Evolutionary conservation across 2,113 vertebrate genomes (phyloP), one percentile per base, ranked within the genome.

Genomic region (Equus quagga): DNA sequence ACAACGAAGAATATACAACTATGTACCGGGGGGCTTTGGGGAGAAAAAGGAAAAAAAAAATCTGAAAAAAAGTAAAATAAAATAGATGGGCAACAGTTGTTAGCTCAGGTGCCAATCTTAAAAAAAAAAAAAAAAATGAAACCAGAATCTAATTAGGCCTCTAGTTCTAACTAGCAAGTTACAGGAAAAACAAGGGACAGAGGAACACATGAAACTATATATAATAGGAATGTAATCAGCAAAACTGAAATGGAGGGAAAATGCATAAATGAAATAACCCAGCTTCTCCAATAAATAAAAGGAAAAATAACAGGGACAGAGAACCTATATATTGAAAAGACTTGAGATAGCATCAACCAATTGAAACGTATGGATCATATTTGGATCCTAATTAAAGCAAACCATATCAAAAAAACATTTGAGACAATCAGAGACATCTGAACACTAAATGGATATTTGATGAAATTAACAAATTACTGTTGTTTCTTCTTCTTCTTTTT

Each of bases 261-360:
- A 79, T 33, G 70, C 80, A 75, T 65, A 80, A 73, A 46, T 76
- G 9, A 87, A 91, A 64, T 56, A 44, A 51, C 41, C 67, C 33
- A 86, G 64, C 26, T 92, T 94, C 83, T 83, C 92, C 78, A 96
- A 19, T 36, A 93, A 81, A 65, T 69, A 75, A 80, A 85, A 65
- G 31, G 24, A 64, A 96, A 96, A n/a, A 28, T 81, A 58, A 65
- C 44, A 46, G 36, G 84, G 14, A 86, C 36, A 93, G 51, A 73
- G 12, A 90, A 80, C 9, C 19, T 85, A 67, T 21, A 31, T 31
- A 75, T 51, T 91, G 36, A 82, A 96, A 88, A 89, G 46, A 56
- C 56, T 24, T 31, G 56, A 67, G 36, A 83, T 8, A 60, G 26
- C 31, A 84, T 46, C 36, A 79, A 51, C 33, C 33, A 82, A 17